A percentile compares a stretch with the other conserved stretches of the same genome.
phyloP scores from a whole-genome alignment of 1,140 invertebrate genomes.

The Metaphire vulgaris region DNA sequence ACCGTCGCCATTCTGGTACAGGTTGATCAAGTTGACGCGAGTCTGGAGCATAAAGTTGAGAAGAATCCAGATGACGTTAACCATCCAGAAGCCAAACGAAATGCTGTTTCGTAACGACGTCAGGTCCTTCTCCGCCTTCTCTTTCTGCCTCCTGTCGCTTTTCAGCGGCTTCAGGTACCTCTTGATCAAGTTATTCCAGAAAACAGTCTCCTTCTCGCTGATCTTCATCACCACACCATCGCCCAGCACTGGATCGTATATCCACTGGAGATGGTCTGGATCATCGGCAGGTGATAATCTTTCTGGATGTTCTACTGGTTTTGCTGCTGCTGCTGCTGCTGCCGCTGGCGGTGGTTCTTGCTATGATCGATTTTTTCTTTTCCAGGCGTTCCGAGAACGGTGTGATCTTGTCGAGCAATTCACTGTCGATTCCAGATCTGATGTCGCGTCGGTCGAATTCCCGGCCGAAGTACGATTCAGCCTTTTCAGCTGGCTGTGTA shows the following conservation, averaged over 20 bases:
- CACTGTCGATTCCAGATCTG: too few relatives aligned
- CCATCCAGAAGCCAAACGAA: constrained; percentile 39
- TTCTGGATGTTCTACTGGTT: constrained; percentile 20
- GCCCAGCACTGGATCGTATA: constrained; percentile 25
- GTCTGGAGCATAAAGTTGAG: constrained; percentile 49
- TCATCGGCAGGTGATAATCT: constrained; percentile 29
- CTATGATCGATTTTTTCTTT: too few relatives aligned
- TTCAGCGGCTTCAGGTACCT: constrained; percentile 44
- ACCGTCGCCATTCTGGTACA: background rate
- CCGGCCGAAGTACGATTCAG: too few relatives aligned
- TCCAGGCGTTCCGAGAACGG: too few relatives aligned
- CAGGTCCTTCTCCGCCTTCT: constrained; percentile 35
- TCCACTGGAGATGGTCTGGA: constrained; percentile 34
- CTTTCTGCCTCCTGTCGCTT: constrained; percentile 36
- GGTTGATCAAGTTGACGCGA: background rate
- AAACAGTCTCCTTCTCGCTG: constrained; percentile 35
- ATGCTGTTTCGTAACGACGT: constrained; percentile 40
- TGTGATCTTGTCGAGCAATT: too few relatives aligned
- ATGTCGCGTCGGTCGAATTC: too few relatives aligned
- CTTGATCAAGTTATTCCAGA: constrained; percentile 44
- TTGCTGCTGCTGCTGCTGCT: background rate
- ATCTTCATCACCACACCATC: background rate
- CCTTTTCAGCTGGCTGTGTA: constrained; percentile 10
- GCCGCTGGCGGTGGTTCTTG: background rate
- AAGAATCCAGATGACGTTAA: constrained; percentile 47